Percentiles rank a stretch among this genome's conserved stretches.
Evolutionary conservation across 2,888 invertebrate genomes (phyloP).

Genomic region (Flexamia atlantica): DNA sequence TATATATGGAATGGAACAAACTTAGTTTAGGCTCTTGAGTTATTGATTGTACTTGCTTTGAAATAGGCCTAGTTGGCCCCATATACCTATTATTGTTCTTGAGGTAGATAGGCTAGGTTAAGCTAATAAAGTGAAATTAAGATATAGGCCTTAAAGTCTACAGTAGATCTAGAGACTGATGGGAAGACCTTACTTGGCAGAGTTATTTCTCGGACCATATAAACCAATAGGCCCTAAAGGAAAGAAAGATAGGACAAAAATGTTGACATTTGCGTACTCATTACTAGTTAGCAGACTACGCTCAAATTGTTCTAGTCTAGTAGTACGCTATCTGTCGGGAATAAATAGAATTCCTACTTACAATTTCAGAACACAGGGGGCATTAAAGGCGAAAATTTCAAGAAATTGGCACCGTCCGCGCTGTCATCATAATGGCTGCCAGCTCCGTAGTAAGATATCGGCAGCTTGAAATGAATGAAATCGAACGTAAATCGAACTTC

Average conservation of each 20-base stretch:
- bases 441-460: conserved; percentile 4
- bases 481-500: not conserved
- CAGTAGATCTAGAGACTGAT: too few species aligned
- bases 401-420: conserved; percentile 83
- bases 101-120: too few species aligned
- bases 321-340: conserved; percentile 70
- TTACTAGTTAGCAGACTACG: not conserved
- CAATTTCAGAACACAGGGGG: conserved; percentile 78
- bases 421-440: conserved; percentile 77
- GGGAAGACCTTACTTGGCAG: not conserved
- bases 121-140: too few species aligned
- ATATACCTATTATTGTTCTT: too few species aligned
- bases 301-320: not conserved
- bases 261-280: not conserved
- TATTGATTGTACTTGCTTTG: too few species aligned
- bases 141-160: too few species aligned
- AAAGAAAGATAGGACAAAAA: not conserved
- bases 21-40: too few species aligned
- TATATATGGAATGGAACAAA: too few species aligned
- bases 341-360: conserved; percentile 71
- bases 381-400: conserved; percentile 82
- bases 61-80: too few species aligned
- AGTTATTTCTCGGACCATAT: not conserved
- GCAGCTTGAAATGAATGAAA: not conserved
- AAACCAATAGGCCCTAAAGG: not conserved